Base-by-base conservation (phyloP, 1,140 invertebrate species). In the Cydia strobilella region DNA sequence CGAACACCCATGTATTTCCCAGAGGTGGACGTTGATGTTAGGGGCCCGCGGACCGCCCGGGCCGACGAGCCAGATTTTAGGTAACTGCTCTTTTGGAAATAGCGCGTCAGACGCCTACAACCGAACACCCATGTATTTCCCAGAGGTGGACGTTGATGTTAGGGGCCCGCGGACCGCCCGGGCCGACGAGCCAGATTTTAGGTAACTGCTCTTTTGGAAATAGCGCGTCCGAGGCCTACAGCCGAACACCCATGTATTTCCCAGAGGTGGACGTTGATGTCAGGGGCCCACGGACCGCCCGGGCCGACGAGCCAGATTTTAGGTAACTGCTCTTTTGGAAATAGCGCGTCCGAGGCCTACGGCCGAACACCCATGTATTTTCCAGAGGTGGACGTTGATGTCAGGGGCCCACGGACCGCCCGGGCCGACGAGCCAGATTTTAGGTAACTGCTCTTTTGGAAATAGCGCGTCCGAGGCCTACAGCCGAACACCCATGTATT, bases 231-330 rank as follows among this genome's bases (percentile, higher is more conserved):
- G 91, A 93, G 77, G 90, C 90, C 0, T 91, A 89, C 77, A 90
- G 84, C 69, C 85, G 90, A 6, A 77, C 86, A 45, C 82, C 92
- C 12, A 89, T 94, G 86, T 94, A 93, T 79, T 94, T 94, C 76
- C 91, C 93, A 5, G 94, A 94, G 78, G 92, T 94, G 9, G 94
- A 94, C 76, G 91, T 94, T n/a, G 90, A 93, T 77, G 84, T 94
- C 25, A 82, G 90, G 45, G 82, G 83, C 54, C 79, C 84, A 1
- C 81, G 85, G 15, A 59, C 81, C 18, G 18, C 45, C 1, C 82
- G 88, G 62, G 76, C 77, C 62, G 90, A 92, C 73, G 89, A 91
- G 75, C 89, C 88, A 25, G 90, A 91, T 79, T 91, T 92, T 76
- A 92, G 90, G 90, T 92, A 76, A 54, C 20, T 78, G 75, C 35